Evolutionary conservation across 64 coral and sea anemone species (phyloP).

Genomic region (Stichodactyla helianthus): DNA sequence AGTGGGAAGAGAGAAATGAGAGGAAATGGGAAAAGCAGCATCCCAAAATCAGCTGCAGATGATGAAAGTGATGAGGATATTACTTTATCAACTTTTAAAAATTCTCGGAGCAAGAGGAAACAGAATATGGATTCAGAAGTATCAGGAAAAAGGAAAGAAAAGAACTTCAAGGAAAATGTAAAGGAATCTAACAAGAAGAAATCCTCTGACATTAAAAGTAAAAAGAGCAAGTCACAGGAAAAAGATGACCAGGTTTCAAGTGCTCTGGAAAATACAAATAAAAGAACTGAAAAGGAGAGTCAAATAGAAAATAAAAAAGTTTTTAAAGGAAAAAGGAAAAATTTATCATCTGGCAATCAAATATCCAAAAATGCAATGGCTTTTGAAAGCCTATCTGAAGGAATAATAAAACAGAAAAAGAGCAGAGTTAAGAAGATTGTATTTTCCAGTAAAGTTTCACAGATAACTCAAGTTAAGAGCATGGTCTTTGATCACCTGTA

Average conservation of each 20-base stretch:
- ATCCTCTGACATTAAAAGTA: neutral
- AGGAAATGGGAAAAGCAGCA: neutral
- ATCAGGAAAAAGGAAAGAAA: neutral
- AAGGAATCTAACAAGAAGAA: neutral
- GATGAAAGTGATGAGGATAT: conserved; percentile 8
- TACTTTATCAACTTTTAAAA: neutral
- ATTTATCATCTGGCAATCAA: neutral
- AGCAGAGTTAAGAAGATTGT: neutral
- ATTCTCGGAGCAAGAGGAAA: neutral
- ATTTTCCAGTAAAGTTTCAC: neutral
- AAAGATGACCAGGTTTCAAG: neutral
- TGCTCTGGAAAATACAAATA: neutral
- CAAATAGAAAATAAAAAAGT: neutral
- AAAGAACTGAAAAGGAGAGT: neutral
- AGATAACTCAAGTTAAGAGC: conserved; percentile 27
- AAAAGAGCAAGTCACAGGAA: neutral
- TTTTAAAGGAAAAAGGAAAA: neutral
- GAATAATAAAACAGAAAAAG: neutral
- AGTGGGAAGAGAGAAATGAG: neutral
- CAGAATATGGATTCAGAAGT: neutral
- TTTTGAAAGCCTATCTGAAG: neutral
- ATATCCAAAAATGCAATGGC: neutral
- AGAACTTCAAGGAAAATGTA: neutral
- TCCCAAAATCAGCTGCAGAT: neutral
- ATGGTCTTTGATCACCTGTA: conserved; percentile 58